These are phyloP conservation scores for Chaenocephalus aceratus DNA, from an alignment of 2,113 vertebrate genomes.

Conservation along the genomic window DNA sequence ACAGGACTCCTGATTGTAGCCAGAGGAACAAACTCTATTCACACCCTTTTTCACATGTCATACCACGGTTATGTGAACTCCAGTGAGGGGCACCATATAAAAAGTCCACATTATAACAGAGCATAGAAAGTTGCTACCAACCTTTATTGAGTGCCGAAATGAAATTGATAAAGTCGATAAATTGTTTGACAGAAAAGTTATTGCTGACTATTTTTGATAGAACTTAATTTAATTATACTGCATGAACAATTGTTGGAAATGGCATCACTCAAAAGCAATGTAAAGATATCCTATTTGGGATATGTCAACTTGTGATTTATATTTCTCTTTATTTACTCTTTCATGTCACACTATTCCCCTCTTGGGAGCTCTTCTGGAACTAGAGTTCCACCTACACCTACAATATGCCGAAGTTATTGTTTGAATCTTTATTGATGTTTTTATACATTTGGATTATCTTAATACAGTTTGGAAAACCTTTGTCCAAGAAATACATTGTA, in stretches of 20 bases:
- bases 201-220: background rate
- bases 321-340: too few relatives aligned
- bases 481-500: background rate
- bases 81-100: background rate
- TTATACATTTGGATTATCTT: background rate
- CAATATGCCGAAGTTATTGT: too few relatives aligned
- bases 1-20: constrained; percentile 43
- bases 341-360: too few relatives aligned
- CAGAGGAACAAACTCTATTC: constrained; percentile 51
- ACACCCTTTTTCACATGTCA: constrained; percentile 35
- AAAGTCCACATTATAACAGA: background rate
- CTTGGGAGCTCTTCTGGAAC: too few relatives aligned
- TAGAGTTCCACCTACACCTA: too few relatives aligned
- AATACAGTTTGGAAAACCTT: too few relatives aligned
- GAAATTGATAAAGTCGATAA: background rate
- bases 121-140: background rate
- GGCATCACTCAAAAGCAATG: background rate
- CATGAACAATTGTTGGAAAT: background rate
- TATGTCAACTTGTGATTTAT: too few relatives aligned
- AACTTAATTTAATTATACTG: background rate
- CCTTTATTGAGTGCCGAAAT: background rate
- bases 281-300: background rate
- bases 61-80: constrained; percentile 4
- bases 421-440: background rate
- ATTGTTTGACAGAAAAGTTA: background rate